A percentile compares a stretch with the other conserved stretches of the same genome.
These are phyloP conservation scores for Piliocolobus tephrosceles DNA, from an alignment of 2,113 vertebrate species.

Conservation along the genomic window DNA sequence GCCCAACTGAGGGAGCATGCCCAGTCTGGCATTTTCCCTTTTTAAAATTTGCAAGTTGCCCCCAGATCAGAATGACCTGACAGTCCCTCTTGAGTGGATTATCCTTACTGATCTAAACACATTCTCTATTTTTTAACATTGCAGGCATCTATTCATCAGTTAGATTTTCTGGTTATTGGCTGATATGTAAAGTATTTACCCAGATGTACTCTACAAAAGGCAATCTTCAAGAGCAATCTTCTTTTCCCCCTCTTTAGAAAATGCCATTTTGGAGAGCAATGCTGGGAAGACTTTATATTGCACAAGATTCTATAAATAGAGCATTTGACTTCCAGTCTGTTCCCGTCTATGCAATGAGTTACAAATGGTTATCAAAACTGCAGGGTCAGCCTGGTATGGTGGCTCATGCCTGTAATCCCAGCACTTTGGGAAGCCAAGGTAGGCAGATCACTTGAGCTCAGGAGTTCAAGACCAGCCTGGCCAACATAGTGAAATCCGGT, in stretches of 20 bases:
- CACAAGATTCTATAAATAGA: neutral
- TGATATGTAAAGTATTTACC: neutral
- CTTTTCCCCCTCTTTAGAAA: neutral
- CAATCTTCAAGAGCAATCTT: neutral
- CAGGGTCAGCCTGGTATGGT: neutral
- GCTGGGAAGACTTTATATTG: neutral
- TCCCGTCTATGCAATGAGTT: neutral
- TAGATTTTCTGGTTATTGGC: neutral
- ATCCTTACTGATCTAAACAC: neutral
- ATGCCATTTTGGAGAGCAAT: slow-evolving; percentile 10
- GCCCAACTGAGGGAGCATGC: neutral
- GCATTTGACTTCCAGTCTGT: neutral
- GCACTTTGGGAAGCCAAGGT: too few species aligned
- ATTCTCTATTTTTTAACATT: neutral
- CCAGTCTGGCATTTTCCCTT: neutral
- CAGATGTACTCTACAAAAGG: neutral
- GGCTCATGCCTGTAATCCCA: too few species aligned
- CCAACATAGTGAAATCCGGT: too few species aligned
- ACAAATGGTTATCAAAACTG: neutral
- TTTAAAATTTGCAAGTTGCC: neutral
- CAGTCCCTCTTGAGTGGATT: neutral
- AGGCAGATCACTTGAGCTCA: too few species aligned
- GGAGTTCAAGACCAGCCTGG: too few species aligned
- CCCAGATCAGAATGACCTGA: neutral
- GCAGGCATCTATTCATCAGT: neutral